These are phyloP conservation scores for Diploptera punctata DNA, from an alignment of 2,888 invertebrate species.

Conservation along the genomic window DNA sequence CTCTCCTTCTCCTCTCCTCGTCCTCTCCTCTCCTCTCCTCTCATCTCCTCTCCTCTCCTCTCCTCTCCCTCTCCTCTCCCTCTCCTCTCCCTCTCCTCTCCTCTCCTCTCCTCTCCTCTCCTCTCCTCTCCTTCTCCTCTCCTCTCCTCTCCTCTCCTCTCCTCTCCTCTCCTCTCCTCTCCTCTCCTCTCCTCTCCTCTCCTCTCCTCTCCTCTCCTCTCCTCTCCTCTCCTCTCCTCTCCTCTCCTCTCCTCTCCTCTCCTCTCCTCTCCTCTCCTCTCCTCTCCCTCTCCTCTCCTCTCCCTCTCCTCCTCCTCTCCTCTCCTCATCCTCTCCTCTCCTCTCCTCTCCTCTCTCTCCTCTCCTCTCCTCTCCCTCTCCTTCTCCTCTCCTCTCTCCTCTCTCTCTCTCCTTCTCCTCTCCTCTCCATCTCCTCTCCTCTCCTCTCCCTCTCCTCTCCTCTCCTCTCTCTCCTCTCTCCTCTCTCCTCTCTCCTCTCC, in stretches of 20 bases:
- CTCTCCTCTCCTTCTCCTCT: too few species aligned
- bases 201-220: too few species aligned
- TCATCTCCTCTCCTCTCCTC: not conserved
- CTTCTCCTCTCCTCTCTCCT: not conserved
- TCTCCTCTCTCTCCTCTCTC: not conserved
- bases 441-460: not conserved
- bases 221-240: too few species aligned
- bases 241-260: too few species aligned
- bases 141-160: too few species aligned
- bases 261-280: too few species aligned
- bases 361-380: not conserved
- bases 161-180: too few species aligned
- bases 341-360: not conserved
- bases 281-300: not conserved
- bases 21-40: too few species aligned
- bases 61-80: slow-evolving; percentile 17
- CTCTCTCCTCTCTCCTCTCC: not conserved
- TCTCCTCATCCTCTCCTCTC: too few species aligned
- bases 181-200: too few species aligned
- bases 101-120: slow-evolving; percentile 5
- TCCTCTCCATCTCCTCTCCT: too few species aligned
- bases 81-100: slow-evolving; percentile 15
- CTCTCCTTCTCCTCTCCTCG: too few species aligned
- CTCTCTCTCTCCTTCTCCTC: not conserved
- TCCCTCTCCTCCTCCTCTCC: not conserved